Evolutionary conservation across 2,888 invertebrate genomes (phyloP), one percentile per base, ranked within the genome.

Genomic region (Hyposoter dolosus): DNA sequence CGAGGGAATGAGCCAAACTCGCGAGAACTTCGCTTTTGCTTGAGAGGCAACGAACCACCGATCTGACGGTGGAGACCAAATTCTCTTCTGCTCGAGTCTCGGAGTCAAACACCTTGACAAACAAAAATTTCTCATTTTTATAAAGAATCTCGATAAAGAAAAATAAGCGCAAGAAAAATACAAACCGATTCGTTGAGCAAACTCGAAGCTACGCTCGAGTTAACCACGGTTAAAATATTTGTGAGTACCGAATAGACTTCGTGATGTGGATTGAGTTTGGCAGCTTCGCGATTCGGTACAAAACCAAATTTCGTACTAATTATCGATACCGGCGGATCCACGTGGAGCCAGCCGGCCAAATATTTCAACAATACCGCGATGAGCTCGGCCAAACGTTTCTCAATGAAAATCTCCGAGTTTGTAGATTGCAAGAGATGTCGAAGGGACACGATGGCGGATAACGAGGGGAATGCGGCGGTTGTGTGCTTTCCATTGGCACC

Each of bases 221-320:
- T 90, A 15, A 92, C 83, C 15, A 88, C 88, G 0, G 89, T 91
- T 53, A 93, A 80, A 63, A 92, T 89, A 47, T 91, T 91, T 17
- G 88, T 87, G 3, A 93, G 88, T 7, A 93, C 92, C 0, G 89
- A 89, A 76, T 92, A 92, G 19, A 91, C 92, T 82, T 92, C 91
- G 1, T 89, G 89, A 77, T 92, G 90, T 0, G 93, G 93, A 85
- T 89, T 90, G 23, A 93, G 90, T 84, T 93, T 93, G 35, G 91
- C 91, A 0, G 90, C 90, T 40, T 92, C 92, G 60, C 92, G 90
- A 86, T 93, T 93, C 5, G 93, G 93, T 7, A 93, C 92, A 17
- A 92, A 93, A 19, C 93, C 93, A 19, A 90, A 93, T 84, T 93
- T 93, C 4, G 92, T 93, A 53, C 88, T 92, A 10, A 90, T 77